Evolutionary conservation across 23 tunicate species (phyloP).

Genomic region (Styela plicata): DNA sequence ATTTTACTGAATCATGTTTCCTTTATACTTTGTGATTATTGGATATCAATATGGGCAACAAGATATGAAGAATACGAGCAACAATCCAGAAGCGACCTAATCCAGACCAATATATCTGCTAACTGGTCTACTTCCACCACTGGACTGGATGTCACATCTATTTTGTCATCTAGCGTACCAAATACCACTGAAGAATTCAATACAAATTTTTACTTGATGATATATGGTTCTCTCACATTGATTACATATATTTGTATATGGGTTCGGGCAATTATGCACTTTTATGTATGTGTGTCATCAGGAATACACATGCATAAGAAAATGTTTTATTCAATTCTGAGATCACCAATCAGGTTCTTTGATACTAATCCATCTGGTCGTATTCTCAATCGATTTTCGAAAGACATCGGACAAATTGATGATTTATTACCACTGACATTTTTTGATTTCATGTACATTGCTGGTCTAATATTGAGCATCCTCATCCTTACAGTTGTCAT

Average conservation of each 20-base stretch:
- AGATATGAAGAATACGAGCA: background rate
- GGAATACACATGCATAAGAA: conserved; percentile 66
- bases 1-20: conserved; percentile 16
- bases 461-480: conserved; percentile 29
- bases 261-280: conserved; percentile 27
- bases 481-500: conserved; percentile 26
- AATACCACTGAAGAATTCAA: background rate
- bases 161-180: background rate
- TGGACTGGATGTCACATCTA: background rate
- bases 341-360: conserved; percentile 73
- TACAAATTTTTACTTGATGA: conserved; percentile 11
- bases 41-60: conserved; percentile 40
- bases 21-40: conserved; percentile 36
- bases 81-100: background rate
- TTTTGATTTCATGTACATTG: conserved; percentile 46
- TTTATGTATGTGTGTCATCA: conserved; percentile 41
- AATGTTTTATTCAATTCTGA: conserved; percentile 61
- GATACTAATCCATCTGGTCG: conserved; percentile 86
- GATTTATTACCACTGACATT: conserved; percentile 55
- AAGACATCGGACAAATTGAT: conserved; percentile 90
- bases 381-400: conserved; percentile 90
- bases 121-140: background rate
- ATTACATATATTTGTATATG: conserved; percentile 2
- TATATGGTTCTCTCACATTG: conserved; percentile 14
- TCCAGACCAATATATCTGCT: background rate